Conservation (phyloP, 2,113 vertebrate species). For the Ahaetulla prasina region DNA sequence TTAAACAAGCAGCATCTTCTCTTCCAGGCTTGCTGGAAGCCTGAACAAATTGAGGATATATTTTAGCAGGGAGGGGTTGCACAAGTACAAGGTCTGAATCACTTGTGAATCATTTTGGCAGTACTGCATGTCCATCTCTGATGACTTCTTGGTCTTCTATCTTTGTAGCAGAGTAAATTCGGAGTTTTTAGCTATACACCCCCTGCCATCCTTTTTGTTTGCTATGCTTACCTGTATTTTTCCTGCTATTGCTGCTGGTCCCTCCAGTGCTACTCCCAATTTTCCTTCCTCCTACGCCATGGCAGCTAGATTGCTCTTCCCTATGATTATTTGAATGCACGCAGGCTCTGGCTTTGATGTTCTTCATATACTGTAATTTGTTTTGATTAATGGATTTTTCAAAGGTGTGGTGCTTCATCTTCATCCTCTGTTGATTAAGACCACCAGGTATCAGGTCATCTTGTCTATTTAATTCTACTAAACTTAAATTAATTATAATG, state of each 20-base stretch:
- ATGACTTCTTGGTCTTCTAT: neutral
- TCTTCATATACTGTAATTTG: slow-evolving; percentile 54
- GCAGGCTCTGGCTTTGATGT: slow-evolving; percentile 43
- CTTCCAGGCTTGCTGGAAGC: neutral
- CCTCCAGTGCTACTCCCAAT: neutral
- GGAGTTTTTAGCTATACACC: slow-evolving; percentile 15
- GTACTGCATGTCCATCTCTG: neutral
- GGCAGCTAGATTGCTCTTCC: slow-evolving; percentile 46
- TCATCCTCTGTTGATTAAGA: slow-evolving; percentile 62
- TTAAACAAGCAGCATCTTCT: neutral
- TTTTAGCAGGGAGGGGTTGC: neutral
- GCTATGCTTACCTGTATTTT: slow-evolving; percentile 7
- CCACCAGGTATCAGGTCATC: slow-evolving; percentile 58
- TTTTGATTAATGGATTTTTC: slow-evolving; percentile 66
- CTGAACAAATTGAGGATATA: neutral
- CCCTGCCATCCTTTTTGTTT: neutral
- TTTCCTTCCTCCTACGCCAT: slow-evolving; percentile 54
- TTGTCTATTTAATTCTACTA: slow-evolving; percentile 43
- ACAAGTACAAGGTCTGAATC: neutral
- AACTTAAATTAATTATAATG: slow-evolving; percentile 55
- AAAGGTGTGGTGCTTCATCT: slow-evolving; percentile 51
- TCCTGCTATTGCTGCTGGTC: neutral
- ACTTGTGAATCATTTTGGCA: neutral
- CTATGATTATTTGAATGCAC: slow-evolving; percentile 51
- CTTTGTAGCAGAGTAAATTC: slow-evolving; percentile 18